Percentiles rank a stretch among this genome's conserved stretches.
phyloP scores from a whole-genome alignment of 2,888 invertebrate species.

The Parnassius smintheus region DNA sequence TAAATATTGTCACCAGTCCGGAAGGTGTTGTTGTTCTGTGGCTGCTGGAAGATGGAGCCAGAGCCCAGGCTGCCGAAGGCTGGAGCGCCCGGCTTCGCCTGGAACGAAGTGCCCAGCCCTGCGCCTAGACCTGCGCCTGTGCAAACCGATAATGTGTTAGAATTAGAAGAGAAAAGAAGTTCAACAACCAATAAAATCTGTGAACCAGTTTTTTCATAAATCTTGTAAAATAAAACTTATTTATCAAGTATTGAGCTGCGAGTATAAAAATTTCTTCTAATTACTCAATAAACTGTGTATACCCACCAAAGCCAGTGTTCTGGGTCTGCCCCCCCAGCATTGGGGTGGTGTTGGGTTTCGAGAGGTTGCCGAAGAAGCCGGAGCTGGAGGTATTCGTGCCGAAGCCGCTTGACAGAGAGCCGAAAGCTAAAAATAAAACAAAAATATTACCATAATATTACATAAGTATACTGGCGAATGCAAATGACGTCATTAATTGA shows the following conservation, averaged over 20 bases:
- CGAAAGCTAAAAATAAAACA: conserved; percentile 49
- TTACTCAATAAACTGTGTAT: neutral
- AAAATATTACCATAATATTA: too few relatives aligned
- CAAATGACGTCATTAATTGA: too few relatives aligned
- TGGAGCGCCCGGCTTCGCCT: conserved; percentile 56
- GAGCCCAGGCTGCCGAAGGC: conserved; percentile 50
- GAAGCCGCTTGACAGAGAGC: conserved; percentile 73
- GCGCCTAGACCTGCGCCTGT: conserved; percentile 51
- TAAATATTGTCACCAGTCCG: conserved; percentile 36
- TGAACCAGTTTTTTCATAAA: too few relatives aligned
- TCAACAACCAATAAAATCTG: too few relatives aligned
- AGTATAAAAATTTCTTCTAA: too few relatives aligned
- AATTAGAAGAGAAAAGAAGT: too few relatives aligned
- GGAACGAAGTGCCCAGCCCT: conserved; percentile 54
- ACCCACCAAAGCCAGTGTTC: conserved; percentile 54
- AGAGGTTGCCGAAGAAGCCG: conserved; percentile 79
- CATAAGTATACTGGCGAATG: neutral
- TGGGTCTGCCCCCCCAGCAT: conserved; percentile 42
- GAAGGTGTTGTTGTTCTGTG: conserved; percentile 51
- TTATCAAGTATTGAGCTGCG: too few relatives aligned
- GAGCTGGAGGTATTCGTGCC: conserved; percentile 76
- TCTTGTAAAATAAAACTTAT: too few relatives aligned
- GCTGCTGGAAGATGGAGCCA: conserved; percentile 64
- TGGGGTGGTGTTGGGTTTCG: conserved; percentile 68
- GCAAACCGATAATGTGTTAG: neutral